Conservation (phyloP, 2,113 vertebrate species). For the Oreotragus oreotragus region DNA sequence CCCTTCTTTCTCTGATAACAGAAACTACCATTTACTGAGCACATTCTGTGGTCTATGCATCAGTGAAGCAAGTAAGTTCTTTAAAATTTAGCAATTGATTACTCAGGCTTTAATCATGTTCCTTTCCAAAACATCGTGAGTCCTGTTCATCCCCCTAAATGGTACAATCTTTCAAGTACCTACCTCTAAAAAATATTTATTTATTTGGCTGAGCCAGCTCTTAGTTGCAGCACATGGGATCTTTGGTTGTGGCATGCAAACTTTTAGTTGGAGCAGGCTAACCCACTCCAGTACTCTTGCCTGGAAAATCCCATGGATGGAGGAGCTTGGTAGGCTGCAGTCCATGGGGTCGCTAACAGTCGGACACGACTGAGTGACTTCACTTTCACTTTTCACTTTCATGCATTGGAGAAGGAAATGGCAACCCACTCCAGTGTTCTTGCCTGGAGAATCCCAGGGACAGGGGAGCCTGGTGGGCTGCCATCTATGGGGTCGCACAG, state of each 20-base stretch:
- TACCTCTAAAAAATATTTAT: neutral
- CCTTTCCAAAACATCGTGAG: neutral
- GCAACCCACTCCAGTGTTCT: no score
- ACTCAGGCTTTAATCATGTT: neutral
- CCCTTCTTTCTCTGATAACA: neutral
- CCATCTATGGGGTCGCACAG: no score
- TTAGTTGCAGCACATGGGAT: neutral
- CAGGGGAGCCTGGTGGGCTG: no score
- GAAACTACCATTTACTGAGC: neutral
- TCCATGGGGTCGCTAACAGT: no score
- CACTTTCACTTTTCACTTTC: no score
- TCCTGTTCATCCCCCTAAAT: neutral
- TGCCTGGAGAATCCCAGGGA: no score
- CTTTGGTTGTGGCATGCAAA: neutral
- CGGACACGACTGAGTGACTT: no score
- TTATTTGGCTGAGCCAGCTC: neutral
- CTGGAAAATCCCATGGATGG: no score
- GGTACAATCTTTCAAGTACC: neutral
- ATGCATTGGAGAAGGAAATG: no score
- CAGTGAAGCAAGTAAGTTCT: neutral
- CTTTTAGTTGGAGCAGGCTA: neutral
- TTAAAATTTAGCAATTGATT: neutral
- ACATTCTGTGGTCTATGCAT: neutral
- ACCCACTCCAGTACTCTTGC: no score
- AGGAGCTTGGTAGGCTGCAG: no score